These are phyloP conservation scores for Larimichthys polyactis DNA, from an alignment of 2,113 vertebrate genomes.

Conservation along the genomic window DNA sequence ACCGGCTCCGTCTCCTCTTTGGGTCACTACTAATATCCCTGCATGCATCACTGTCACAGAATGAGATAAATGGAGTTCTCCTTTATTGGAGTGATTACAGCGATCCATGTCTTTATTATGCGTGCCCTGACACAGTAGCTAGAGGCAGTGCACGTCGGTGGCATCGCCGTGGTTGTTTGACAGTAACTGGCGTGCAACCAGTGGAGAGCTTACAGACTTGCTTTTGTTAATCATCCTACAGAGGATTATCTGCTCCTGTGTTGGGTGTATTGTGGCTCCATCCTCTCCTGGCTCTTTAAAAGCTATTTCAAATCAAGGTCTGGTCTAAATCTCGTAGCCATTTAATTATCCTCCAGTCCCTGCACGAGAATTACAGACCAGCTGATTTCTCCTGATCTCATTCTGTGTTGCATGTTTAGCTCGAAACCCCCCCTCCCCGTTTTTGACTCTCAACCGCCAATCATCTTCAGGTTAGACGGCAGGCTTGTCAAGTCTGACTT, in stretches of 20 bases:
- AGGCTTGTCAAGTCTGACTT: conserved; percentile 5
- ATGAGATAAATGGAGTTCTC: conserved; percentile 27
- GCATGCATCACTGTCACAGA: conserved; percentile 27
- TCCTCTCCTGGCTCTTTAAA: conserved; percentile 40
- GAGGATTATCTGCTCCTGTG: conserved; percentile 62
- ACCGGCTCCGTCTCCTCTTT: conserved; percentile 28
- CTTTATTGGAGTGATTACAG: conserved; percentile 5
- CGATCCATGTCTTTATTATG: conserved; percentile 19
- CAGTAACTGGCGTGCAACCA: conserved; percentile 39
- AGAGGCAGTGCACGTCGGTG: not conserved
- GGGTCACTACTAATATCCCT: conserved; percentile 33
- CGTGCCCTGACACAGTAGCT: not conserved
- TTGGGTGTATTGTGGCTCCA: conserved; percentile 48
- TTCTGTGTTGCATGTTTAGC: conserved; percentile 49
- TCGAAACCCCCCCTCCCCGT: conserved; percentile 1
- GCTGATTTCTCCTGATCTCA: conserved; percentile 37
- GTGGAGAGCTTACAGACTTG: conserved; percentile 42
- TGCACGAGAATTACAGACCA: conserved; percentile 29
- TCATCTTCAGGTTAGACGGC: conserved; percentile 10
- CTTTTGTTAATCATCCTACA: conserved; percentile 72
- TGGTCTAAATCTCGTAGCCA: conserved; percentile 48
- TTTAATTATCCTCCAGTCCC: conserved; percentile 52
- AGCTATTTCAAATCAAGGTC: conserved; percentile 55
- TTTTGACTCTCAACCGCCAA: not conserved
- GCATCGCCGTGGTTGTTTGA: not conserved